Evolutionary conservation across 2,888 invertebrate species (phyloP).

Genomic region (Orchestes rusci): DNA sequence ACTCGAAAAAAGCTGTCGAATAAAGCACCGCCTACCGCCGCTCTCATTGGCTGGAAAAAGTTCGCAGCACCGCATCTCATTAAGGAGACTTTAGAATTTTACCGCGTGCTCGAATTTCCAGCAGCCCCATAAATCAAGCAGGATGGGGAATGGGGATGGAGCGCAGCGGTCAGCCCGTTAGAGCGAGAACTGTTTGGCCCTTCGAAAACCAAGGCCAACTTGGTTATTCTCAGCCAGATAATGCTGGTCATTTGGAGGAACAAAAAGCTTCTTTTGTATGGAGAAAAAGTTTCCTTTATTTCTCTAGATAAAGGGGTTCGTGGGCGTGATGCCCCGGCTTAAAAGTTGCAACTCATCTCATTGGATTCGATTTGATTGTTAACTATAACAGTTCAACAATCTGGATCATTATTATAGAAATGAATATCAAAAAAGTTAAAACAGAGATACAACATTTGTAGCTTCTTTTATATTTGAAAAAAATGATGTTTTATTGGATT

Average conservation of each 20-base stretch:
- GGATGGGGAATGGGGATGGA: constrained; percentile 26
- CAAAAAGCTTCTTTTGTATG: constrained; percentile 18
- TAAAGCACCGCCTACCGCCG: constrained; percentile 36
- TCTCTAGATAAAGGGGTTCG: neutral
- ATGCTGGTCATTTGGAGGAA: constrained; percentile 18
- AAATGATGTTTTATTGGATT: no score
- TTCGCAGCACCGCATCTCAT: constrained; percentile 44
- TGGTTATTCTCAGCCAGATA: constrained; percentile 19
- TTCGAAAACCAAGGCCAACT: constrained; percentile 22
- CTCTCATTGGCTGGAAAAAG: constrained; percentile 44
- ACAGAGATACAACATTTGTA: no score
- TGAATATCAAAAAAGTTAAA: no score
- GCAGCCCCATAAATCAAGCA: constrained; percentile 41
- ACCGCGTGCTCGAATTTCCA: constrained; percentile 39
- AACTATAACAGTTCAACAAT: no score
- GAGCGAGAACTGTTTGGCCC: constrained; percentile 22
- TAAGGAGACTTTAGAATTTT: constrained; percentile 45
- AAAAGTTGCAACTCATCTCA: neutral
- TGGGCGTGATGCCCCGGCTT: neutral
- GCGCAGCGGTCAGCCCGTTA: constrained; percentile 18
- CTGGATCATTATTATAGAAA: no score
- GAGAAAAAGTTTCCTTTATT: constrained; percentile 1
- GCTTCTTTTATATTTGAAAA: no score
- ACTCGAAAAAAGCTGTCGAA: constrained; percentile 38
- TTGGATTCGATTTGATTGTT: neutral